Base-by-base conservation (phyloP, 2,113 vertebrate genomes). In the Apaloderma vittatum region DNA sequence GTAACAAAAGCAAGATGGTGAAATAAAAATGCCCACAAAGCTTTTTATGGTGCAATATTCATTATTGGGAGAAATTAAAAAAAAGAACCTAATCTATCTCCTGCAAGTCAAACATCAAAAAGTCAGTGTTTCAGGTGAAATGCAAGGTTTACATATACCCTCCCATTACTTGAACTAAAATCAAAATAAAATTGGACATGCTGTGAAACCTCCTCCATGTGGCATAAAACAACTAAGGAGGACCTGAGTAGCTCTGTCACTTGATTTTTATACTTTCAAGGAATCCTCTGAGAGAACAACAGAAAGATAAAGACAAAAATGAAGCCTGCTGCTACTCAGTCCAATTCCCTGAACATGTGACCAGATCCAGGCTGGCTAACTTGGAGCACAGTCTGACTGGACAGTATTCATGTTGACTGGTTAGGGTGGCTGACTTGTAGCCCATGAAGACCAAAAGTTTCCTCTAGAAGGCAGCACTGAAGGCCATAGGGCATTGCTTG, bases 81-180 rank as follows among this genome's bases (percentile, higher is more conserved):
- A 40, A 34, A 37, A 34, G 18, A 26, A 37, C 12, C 17, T 7
- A 29, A 57, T 3, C n/a, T 43, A 62, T 73, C 86, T 86, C 55
- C 52, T 94, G 32, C 51, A 55, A 83, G 54, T 46, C 15, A 65
- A 83, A 67, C 46, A 75, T 82, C 23, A 91, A 93, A 82, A 78
- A 57, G 18, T 34, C 81, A 14, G 3, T 52, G n/a, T 76, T 96
- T 52, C 87, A 94, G 73, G 80, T 96, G 27, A 85, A 94, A 93
- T 72, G 61, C 81, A 91, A 93, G 22, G 49, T 54, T 49, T 94
- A 8, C 24, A 48, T 81, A 96, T 78, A 57, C 59, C n/a, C 23
- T 77, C 9, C 37, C 3, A 2, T 54, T 54, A 29, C 30, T 48
- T 72, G 58, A 94, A 58, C 45, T 93, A 86, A 92, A 92, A 88